Evolutionary conservation across 2,113 vertebrate genomes (phyloP), one percentile per base, ranked within the genome.

Genomic region (Myrmecophaga tridactyla): DNA sequence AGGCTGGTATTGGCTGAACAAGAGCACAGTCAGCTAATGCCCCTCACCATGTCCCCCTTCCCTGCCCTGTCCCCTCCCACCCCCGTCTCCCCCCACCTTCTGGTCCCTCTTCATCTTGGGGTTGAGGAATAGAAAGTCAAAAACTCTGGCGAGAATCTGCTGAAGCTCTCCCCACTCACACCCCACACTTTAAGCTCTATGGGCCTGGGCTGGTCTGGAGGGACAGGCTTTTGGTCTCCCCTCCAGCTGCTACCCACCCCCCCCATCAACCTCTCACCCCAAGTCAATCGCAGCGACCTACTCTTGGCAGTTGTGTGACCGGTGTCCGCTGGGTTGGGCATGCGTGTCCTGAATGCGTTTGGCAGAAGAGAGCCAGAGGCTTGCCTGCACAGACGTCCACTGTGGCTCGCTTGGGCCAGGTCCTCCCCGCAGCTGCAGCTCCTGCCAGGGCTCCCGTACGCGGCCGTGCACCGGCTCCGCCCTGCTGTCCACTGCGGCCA

Each of bases 341-440:
- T 69, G 20, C 29, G 84, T n/a, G 7, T 76, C 39, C 87, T 53
- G 43, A 75, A 27, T 7, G 39, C 53, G 58, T 53, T n/a, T 20
- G 41, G 31, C 21, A 36, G 53, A 46, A 39, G 67, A 75, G 60
- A 14, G 23, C 63, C 14, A 56, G 46, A 31, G 34, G 17, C 41
- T 80, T 62, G 27, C 36, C 27, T 2, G 72, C 62, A 43, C 39
- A 51, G 27, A 53, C 1, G 6, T 14, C 43, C n/a, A 0, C 6
- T 34, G 12, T 0, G 4, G 25, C 25, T 4, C 0, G 77, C 62
- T 36, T 31, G 43, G n/a, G n/a, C n/a, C n/a, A n/a, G n/a, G n/a
- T n/a, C n/a, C n/a, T n/a, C n/a, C n/a, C n/a, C n/a, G n/a, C 94
- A 99, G 99, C 99, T 99, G 81, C 98, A 97, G 34, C 98, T 99